Base-by-base conservation (phyloP, 2,888 invertebrate genomes). In the Linnaemya vulpina region DNA sequence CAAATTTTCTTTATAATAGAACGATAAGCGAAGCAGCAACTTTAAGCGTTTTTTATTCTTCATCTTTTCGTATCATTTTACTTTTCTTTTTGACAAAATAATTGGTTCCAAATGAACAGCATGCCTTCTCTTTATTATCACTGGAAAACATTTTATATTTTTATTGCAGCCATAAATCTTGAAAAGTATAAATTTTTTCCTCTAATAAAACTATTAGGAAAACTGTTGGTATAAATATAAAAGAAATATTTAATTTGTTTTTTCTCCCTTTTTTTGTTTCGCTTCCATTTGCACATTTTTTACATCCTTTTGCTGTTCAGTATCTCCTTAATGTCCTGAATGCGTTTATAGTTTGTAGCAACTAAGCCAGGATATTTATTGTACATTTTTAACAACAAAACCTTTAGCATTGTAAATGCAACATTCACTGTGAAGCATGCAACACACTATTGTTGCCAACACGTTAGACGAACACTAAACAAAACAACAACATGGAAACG, bases 331-430 rank as follows among this genome's bases (percentile, higher is more conserved):
- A 70, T 82, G 67, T 73, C 80, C 73, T 76, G 80, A 53, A 80
- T 80, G 79, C 46, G 53, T 80, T 75, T 67, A 49, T 68, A 62
- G 53, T 75, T 78, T 49, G 67, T 9, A 35, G 46, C 38, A 76
- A 70, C 65, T 76, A 67, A 78, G 73, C 53, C 76, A 55, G 84
- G 84, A 76, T 80, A 80, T 80, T 76, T 84, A 80, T 80, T 71
- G 67, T 76, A 55, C 17, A 46, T 53, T 70, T 63, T 55, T 20
- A 25, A 49, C 55, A 67, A 65, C 55, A 73, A 73, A 58, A 65
- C 51, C 63, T 73, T 58, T 79, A 65, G 70, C 43, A 62, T 70
- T 51, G 46, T 73, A 38, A 67, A 46, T 73, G 79, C 53, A 63
- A 62, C 35, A 68, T 55, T n/a, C 67, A 78, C 22, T 20, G 9